Evolutionary conservation across 2,888 invertebrate species (phyloP).

Genomic region (Volucella inanis): DNA sequence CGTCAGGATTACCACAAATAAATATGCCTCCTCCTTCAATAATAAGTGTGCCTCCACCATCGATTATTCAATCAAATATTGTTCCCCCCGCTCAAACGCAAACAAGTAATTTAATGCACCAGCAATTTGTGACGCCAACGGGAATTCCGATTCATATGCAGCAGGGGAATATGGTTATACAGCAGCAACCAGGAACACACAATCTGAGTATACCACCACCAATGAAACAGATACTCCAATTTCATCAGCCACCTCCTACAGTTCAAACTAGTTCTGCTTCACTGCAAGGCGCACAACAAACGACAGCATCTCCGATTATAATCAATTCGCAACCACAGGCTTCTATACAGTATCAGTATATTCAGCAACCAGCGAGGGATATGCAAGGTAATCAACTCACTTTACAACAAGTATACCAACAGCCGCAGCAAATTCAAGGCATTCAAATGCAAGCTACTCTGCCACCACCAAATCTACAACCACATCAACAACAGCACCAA

Average conservation of each 20-base stretch:
- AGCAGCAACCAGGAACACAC: constrained; percentile 72
- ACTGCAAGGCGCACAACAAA: constrained; percentile 31
- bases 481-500: constrained; percentile 73
- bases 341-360: constrained; percentile 73
- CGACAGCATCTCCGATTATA: constrained; percentile 66
- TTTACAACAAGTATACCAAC: constrained; percentile 61
- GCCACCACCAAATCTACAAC: constrained; percentile 31
- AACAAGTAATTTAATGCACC: constrained; percentile 75
- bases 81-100: constrained; percentile 45
- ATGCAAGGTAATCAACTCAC: constrained; percentile 62
- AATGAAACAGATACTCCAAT: constrained; percentile 68
- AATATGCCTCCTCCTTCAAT: constrained; percentile 76
- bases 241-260: constrained; percentile 68
- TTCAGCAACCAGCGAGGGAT: constrained; percentile 71
- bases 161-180: constrained; percentile 76
- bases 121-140: constrained; percentile 76
- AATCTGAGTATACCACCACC: constrained; percentile 75
- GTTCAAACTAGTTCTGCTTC: constrained; percentile 38
- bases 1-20: constrained; percentile 74
- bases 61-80: constrained; percentile 63
- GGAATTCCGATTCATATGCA: constrained; percentile 76
- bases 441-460: constrained; percentile 66
- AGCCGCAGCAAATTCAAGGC: constrained; percentile 71
- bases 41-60: constrained; percentile 76
- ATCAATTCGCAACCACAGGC: constrained; percentile 73